Evolutionary conservation across 2,888 invertebrate genomes (phyloP), one percentile per base, ranked within the genome.

Genomic region (Abscondita cerata): DNA sequence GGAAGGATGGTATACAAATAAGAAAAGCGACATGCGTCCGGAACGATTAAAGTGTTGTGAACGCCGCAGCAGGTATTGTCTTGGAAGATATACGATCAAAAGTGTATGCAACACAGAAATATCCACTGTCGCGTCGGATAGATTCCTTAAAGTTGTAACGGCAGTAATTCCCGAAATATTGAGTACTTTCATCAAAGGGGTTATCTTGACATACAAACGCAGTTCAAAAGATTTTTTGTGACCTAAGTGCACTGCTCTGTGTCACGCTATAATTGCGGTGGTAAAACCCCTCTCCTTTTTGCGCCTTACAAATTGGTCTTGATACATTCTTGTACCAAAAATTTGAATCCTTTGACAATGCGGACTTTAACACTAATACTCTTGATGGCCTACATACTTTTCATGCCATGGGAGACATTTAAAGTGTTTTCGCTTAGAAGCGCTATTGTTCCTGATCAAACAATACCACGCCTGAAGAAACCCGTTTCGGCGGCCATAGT

Each of bases 321-420:
- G 46, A 20, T 19, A 41, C 15, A 41, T 46, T 18, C 20, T 46
- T 46, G 19, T 46, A 46, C 19, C 18, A 46, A 46, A 46, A 19
- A 19, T 46, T n/a, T 46, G 46, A 8, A 19, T 46, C 64, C 40
- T 65, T 62, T 38, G 68, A 68, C 40, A 68, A 66, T 48, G 68
- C 67, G n/a, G 68, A 66, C 46, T 31, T 61, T 15, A 69, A 69
- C 40, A 50, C 34, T n/a, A 13, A 64, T 6, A 69, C 65, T 16
- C 25, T 69, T 11, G 68, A 69, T 65, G 68, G 66, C 11, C 16
- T 25, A 12, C 55, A 62, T 34, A 70, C 65, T 20, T 68, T 70
- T 57, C 68, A 70, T 56, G 55, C 64, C 15, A 68, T 68, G 64
- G 69, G 65, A n/a, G 64, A 61, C 46, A 67, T 70, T 20, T 55